These are phyloP conservation scores for Erynnis tages DNA, from an alignment of 2,888 invertebrate species.

Conservation along the genomic window DNA sequence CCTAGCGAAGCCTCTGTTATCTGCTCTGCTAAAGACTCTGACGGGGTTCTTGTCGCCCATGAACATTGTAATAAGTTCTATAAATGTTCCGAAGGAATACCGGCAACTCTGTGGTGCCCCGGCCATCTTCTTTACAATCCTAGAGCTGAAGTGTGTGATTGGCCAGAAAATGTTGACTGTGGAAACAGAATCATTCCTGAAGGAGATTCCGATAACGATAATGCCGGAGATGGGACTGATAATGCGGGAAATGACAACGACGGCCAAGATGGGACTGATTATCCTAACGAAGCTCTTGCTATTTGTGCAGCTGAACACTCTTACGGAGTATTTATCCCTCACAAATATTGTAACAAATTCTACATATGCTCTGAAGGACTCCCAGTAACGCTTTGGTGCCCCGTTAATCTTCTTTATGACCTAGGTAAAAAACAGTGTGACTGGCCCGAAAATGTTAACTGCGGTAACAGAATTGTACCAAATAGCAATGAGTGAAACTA, in stretches of 20 bases:
- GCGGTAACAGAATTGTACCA: conserved; percentile 39
- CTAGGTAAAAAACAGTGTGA: conserved; percentile 39
- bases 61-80: conserved; percentile 46
- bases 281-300: conserved; percentile 36
- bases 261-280: conserved; percentile 23
- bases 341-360: conserved; percentile 44
- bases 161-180: conserved; percentile 44
- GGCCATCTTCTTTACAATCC: conserved; percentile 40
- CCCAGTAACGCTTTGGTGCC: conserved; percentile 36
- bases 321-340: conserved; percentile 40
- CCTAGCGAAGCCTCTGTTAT: conserved; percentile 39
- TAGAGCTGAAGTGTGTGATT: conserved; percentile 40
- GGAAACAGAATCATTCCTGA: conserved; percentile 38
- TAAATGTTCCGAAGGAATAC: conserved; percentile 34
- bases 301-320: conserved; percentile 40
- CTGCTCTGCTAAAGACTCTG: conserved; percentile 38
- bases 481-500: conserved; percentile 26
- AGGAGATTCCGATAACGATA: not conserved
- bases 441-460: conserved; percentile 44
- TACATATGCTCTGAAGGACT: conserved; percentile 37
- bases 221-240: not conserved
- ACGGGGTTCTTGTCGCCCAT: conserved; percentile 42
- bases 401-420: conserved; percentile 38
- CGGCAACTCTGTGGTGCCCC: conserved; percentile 36
- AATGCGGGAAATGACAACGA: not conserved